phyloP scores from a whole-genome alignment of 2,113 vertebrate genomes.

The Nothocercus nigrocapillus region DNA sequence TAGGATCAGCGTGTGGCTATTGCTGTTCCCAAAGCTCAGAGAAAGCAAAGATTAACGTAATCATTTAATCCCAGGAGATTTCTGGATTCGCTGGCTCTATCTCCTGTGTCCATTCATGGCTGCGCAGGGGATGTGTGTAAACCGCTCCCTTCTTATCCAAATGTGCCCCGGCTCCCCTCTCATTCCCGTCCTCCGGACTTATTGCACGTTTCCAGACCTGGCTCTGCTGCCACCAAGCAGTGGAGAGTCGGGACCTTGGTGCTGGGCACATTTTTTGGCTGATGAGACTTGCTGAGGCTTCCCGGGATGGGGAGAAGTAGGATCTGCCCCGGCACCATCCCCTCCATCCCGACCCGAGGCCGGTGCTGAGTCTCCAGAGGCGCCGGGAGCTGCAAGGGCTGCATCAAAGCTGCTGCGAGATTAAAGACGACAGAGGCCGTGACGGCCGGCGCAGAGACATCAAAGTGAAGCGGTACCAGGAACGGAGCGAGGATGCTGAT shows the following conservation, averaged over 20 bases:
- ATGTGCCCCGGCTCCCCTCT: background rate
- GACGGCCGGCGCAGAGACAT: background rate
- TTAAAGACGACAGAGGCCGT: background rate
- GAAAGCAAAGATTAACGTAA: conserved; percentile 69
- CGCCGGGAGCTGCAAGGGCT: background rate
- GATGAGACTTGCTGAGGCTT: background rate
- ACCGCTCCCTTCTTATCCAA: background rate
- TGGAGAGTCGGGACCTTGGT: background rate
- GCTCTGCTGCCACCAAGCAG: fast-evolving
- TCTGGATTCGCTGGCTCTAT: conserved; percentile 23
- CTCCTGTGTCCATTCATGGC: conserved; percentile 39
- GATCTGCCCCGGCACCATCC: background rate
- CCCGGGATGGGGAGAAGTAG: too few species aligned
- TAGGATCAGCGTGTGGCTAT: conserved; percentile 29
- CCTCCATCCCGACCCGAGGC: background rate
- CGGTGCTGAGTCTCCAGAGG: too few species aligned
- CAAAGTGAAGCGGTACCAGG: background rate
- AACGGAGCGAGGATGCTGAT: background rate
- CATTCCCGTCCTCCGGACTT: background rate
- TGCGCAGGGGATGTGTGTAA: background rate
- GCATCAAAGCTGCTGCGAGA: background rate
- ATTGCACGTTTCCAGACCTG: background rate
- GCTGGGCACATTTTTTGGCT: fast-evolving
- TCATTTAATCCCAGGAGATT: conserved; percentile 56
- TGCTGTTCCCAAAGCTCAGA: background rate